Percentiles rank a stretch among this genome's conserved stretches.
Evolutionary conservation across 2,888 invertebrate genomes (phyloP).

Genomic region (Mamestra brassicae): DNA sequence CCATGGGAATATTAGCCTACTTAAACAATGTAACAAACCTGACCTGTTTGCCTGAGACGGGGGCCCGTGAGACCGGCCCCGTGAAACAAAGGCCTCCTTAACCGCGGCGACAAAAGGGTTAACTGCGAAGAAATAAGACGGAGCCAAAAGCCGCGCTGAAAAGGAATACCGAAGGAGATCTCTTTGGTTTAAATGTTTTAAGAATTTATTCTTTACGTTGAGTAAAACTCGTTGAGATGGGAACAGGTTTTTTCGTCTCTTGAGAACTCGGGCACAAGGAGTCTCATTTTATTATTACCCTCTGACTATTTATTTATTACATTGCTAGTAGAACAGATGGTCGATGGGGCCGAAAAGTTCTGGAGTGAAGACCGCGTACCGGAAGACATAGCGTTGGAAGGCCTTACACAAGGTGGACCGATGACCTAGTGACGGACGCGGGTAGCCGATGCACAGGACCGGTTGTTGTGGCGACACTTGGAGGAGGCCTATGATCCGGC

Average conservation of each 20-base stretch:
- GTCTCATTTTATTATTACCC: not conserved
- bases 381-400: no score
- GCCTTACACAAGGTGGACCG: no score
- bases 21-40: constrained; percentile 82
- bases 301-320: no score
- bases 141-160: constrained; percentile 63
- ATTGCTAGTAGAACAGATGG: no score
- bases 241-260: constrained; percentile 12
- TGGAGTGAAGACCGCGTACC: no score
- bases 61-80: constrained; percentile 79
- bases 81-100: constrained; percentile 80
- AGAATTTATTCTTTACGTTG: constrained; percentile 37
- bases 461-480: no score
- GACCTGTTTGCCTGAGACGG: constrained; percentile 84
- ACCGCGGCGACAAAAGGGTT: constrained; percentile 76
- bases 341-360: no score
- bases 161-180: constrained; percentile 53
- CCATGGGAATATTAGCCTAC: constrained; percentile 82
- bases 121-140: constrained; percentile 75
- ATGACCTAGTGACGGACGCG: no score
- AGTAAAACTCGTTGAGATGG: not conserved
- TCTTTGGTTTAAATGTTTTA: constrained; percentile 39
- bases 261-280: not conserved
- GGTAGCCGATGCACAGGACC: no score
- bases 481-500: no score